phyloP scores from a whole-genome alignment of 1,140 invertebrate species.

The Dolichoris vasculosae region DNA sequence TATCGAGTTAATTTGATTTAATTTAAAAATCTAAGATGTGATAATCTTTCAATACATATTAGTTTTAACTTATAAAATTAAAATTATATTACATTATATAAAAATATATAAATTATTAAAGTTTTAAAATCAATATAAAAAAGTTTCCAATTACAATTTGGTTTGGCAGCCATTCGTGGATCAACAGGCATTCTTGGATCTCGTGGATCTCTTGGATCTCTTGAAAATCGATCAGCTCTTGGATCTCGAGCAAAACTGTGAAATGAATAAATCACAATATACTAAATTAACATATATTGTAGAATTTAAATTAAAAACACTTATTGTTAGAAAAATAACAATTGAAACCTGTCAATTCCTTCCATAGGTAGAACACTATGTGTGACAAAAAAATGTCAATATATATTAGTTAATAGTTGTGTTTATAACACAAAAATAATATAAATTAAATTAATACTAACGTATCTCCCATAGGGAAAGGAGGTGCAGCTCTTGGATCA shows the following conservation, averaged over 20 bases:
- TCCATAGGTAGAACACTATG: slow-evolving; percentile 70
- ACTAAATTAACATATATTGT: slow-evolving; percentile 53
- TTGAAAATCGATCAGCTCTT: slow-evolving; percentile 74
- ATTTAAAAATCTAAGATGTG: too few species aligned
- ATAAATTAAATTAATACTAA: slow-evolving; percentile 59
- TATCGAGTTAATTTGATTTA: too few species aligned
- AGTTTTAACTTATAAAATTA: too few species aligned
- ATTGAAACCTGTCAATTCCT: slow-evolving; percentile 70
- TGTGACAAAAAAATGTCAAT: slow-evolving; percentile 59
- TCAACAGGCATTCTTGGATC: slow-evolving; percentile 78
- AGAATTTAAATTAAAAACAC: slow-evolving; percentile 30
- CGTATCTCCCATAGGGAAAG: slow-evolving; percentile 68
- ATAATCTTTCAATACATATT: too few species aligned
- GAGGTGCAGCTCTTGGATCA: slow-evolving; percentile 60
- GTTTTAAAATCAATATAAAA: neutral
- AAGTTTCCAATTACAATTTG: slow-evolving; percentile 60
- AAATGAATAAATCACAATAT: slow-evolving; percentile 41
- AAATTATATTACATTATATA: too few species aligned
- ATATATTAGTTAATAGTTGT: slow-evolving; percentile 36
- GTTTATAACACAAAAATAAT: slow-evolving; percentile 15
- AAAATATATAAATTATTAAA: slow-evolving; percentile 14
- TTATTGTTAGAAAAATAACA: slow-evolving; percentile 47
- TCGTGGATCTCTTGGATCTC: slow-evolving; percentile 81
- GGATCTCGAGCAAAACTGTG: slow-evolving; percentile 69
- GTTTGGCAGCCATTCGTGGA: slow-evolving; percentile 78